A percentile compares a stretch with the other conserved stretches of the same genome.
Conservation (phyloP, 2,888 invertebrate genomes). For the Tuberolachnus salignus region DNA sequence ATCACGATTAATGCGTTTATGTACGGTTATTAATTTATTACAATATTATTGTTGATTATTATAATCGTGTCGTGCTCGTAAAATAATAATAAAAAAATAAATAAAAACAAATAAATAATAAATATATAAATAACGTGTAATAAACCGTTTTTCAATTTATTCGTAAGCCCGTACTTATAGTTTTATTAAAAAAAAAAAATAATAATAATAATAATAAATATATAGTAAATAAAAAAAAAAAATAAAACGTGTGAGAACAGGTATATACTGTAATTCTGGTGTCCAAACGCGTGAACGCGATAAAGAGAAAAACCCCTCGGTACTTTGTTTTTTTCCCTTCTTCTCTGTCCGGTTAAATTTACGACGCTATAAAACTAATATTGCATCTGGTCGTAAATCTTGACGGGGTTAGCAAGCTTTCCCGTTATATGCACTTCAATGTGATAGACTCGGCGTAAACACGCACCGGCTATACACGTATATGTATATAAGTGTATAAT, state of each 20-base stretch:
- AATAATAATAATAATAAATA: background rate
- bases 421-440: constrained; percentile 46
- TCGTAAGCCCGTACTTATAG: background rate
- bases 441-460: constrained; percentile 49
- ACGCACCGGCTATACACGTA: constrained; percentile 40
- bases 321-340: constrained; percentile 52
- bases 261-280: constrained; percentile 35
- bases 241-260: constrained; percentile 34
- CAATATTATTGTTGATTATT: background rate
- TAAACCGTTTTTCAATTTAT: constrained; percentile 25
- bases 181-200: constrained; percentile 5
- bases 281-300: constrained; percentile 52
- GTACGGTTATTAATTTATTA: too few relatives aligned
- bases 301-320: constrained; percentile 49
- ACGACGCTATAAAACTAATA: constrained; percentile 55
- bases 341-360: constrained; percentile 48
- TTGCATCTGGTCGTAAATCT: constrained; percentile 53
- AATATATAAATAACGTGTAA: background rate
- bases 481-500: background rate
- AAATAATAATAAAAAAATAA: background rate
- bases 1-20: too few relatives aligned
- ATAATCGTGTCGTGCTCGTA: background rate
- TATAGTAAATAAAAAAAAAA: constrained; percentile 4
- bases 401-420: constrained; percentile 51
- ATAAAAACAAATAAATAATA: constrained; percentile 2